Conservation (phyloP, 2,113 vertebrate genomes). For the Bufo gargarizans region DNA sequence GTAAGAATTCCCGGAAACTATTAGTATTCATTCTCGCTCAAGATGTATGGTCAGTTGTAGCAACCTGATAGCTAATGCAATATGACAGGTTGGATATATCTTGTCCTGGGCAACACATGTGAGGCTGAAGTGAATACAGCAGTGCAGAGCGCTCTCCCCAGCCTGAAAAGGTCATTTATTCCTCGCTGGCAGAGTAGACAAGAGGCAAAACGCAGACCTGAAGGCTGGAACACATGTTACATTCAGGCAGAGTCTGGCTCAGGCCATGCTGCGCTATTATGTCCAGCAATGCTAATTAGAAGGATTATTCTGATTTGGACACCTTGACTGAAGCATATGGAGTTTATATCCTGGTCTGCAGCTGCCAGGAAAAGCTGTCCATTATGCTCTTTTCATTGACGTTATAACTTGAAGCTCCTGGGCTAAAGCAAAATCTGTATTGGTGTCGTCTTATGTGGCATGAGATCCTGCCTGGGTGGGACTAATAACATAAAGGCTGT, state of each 20-base stretch:
- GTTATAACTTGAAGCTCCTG: background rate
- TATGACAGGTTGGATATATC: constrained; percentile 38
- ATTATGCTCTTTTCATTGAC: background rate
- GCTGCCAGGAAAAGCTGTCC: background rate
- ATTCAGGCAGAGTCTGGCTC: constrained; percentile 14
- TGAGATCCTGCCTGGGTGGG: no score
- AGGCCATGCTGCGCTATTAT: background rate
- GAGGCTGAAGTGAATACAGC: background rate
- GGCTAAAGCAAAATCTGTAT: no score
- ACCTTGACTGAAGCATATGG: background rate
- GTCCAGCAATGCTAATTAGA: constrained; percentile 26
- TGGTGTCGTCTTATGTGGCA: no score
- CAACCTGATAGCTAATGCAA: background rate
- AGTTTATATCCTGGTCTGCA: background rate
- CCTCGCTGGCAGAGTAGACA: background rate
- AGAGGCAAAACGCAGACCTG: background rate
- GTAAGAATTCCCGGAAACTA: constrained; percentile 34
- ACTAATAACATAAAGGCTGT: no score
- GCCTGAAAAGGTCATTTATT: constrained; percentile 42
- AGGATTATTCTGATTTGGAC: constrained; percentile 24
- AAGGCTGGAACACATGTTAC: background rate
- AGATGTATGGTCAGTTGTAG: constrained; percentile 15
- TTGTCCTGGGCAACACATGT: constrained; percentile 8
- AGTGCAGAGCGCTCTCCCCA: background rate
- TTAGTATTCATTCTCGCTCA: constrained; percentile 8